Evolutionary conservation across 2,888 invertebrate species (phyloP).

Genomic region (Kuschelorhynchus macadamiae): DNA sequence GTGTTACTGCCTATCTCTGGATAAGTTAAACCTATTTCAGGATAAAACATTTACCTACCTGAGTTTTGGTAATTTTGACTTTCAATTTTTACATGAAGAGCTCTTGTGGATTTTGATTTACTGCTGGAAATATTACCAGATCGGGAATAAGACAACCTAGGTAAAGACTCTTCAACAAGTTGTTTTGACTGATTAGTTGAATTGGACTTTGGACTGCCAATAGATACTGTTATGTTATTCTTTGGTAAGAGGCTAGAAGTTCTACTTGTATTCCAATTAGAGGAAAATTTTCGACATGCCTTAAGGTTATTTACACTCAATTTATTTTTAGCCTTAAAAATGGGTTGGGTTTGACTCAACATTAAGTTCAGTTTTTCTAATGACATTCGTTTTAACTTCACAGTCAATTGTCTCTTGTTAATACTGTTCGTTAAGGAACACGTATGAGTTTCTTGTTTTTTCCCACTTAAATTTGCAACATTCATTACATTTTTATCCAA

Average conservation of each 20-base stretch:
- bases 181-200: too few relatives aligned
- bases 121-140: too few relatives aligned
- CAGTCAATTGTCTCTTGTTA: neutral
- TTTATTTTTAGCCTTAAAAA: conserved; percentile 13
- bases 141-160: too few relatives aligned
- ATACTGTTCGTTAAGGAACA: conserved; percentile 15
- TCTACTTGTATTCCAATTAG: conserved; percentile 3
- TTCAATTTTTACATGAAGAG: too few relatives aligned
- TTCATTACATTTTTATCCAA: conserved; percentile 19
- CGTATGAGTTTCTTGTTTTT: neutral
- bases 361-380: neutral
- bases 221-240: too few relatives aligned
- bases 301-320: conserved; percentile 2
- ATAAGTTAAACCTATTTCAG: too few relatives aligned
- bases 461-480: neutral
- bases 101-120: too few relatives aligned
- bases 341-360: neutral
- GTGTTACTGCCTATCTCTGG: too few relatives aligned
- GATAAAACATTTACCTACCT: too few relatives aligned
- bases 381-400: conserved; percentile 20
- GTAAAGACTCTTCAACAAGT: too few relatives aligned
- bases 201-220: too few relatives aligned
- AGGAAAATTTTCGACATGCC: conserved; percentile 23
- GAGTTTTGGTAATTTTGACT: too few relatives aligned
- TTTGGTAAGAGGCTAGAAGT: neutral